Percentiles rank a stretch among this genome's conserved stretches.
Evolutionary conservation across 2,888 invertebrate species (phyloP).

Genomic region (Colletes collaris): DNA sequence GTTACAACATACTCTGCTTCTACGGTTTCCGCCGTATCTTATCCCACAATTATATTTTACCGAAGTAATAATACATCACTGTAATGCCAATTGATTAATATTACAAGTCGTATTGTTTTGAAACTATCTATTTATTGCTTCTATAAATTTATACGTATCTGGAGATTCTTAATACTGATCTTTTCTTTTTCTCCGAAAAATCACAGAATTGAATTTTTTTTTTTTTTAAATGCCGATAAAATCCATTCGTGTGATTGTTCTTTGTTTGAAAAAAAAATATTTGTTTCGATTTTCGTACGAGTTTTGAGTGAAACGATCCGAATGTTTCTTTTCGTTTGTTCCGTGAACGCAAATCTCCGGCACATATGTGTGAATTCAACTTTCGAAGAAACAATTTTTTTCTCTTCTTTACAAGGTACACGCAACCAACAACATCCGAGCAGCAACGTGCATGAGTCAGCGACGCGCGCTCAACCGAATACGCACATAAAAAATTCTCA

Average conservation of each 20-base stretch:
- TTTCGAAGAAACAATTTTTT: slow-evolving; percentile 40
- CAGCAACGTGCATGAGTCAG: slow-evolving; percentile 54
- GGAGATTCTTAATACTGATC: not conserved
- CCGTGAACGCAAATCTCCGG: not conserved
- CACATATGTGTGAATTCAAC: not conserved
- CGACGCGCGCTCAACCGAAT: slow-evolving; percentile 62
- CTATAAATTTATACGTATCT: not conserved
- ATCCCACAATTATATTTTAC: slow-evolving; percentile 46
- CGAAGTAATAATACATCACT: slow-evolving; percentile 34
- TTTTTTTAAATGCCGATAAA: not conserved
- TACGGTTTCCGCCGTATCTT: slow-evolving; percentile 44
- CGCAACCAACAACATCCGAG: slow-evolving; percentile 56
- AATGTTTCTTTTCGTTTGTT: not conserved
- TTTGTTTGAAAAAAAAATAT: not conserved
- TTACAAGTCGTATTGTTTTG: slow-evolving; percentile 15
- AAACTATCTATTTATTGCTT: slow-evolving; percentile 19
- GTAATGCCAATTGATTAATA: slow-evolving; percentile 42
- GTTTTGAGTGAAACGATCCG: too few species aligned
- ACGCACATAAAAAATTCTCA: slow-evolving; percentile 58
- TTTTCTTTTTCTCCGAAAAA: not conserved
- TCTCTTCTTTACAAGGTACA: slow-evolving; percentile 11
- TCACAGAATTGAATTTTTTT: slow-evolving; percentile 9
- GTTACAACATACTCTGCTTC: slow-evolving; percentile 27
- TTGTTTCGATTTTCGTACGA: not conserved
- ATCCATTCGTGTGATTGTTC: not conserved